Percentiles rank a stretch among this genome's conserved stretches.
These are phyloP conservation scores for Diabrotica undecimpunctata DNA, from an alignment of 1,140 invertebrate species.

Conservation along the genomic window DNA sequence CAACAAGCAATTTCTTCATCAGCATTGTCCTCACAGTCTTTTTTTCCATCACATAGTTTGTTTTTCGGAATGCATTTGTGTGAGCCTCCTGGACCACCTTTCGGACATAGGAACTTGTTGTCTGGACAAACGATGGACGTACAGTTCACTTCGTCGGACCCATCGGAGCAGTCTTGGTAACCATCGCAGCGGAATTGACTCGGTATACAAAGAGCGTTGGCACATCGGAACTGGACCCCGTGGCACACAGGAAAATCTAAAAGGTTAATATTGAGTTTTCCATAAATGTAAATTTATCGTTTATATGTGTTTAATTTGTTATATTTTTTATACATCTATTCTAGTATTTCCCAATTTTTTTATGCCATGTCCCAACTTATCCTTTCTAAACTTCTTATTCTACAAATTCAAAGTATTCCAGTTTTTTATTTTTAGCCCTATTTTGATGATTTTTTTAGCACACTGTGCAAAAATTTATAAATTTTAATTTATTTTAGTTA, in stretches of 20 bases:
- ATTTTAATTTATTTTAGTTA: too few relatives aligned
- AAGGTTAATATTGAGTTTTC: conserved; percentile 18
- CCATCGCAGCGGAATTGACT: conserved; percentile 77
- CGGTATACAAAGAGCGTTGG: conserved; percentile 90
- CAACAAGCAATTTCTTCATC: conserved; percentile 88
- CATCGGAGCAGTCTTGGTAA: conserved; percentile 80
- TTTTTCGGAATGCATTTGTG: conserved; percentile 84
- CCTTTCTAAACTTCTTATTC: too few relatives aligned
- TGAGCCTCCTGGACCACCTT: conserved; percentile 62
- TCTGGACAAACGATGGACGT: conserved; percentile 84
- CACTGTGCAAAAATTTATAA: too few relatives aligned
- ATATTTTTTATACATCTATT: too few relatives aligned
- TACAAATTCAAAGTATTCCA: too few relatives aligned
- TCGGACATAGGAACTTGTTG: conserved; percentile 87
- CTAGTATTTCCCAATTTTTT: too few relatives aligned
- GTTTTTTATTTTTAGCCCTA: too few relatives aligned
- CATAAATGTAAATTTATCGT: too few relatives aligned
- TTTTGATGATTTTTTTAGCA: too few relatives aligned
- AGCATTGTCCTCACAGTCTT: conserved; percentile 84
- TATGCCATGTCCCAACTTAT: too few relatives aligned
- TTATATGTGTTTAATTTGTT: too few relatives aligned
- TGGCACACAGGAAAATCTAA: conserved; percentile 87
- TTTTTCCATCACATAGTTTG: conserved; percentile 84
- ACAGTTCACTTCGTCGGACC: conserved; percentile 87
- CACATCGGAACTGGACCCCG: conserved; percentile 87